Evolutionary conservation across 2,888 invertebrate species (phyloP).

Genomic region (Hofmannophila pseudospretella): DNA sequence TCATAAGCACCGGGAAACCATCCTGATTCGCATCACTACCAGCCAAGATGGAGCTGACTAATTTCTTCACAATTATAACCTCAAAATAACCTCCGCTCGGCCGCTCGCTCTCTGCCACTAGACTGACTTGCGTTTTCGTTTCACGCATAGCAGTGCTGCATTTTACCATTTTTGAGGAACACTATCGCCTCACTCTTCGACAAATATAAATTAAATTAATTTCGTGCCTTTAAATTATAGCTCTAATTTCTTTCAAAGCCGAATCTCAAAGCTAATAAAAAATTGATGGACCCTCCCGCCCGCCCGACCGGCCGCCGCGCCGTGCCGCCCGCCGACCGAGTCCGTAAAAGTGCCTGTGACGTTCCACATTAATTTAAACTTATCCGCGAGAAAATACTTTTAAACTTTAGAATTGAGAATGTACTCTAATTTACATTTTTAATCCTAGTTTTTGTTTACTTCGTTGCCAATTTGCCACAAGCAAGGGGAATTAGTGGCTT

Average conservation of each 20-base stretch:
- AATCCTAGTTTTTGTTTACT: conserved; percentile 53
- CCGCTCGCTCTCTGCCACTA: too few relatives aligned
- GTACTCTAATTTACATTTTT: conserved; percentile 66
- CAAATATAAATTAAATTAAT: too few relatives aligned
- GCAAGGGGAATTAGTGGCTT: conserved; percentile 24
- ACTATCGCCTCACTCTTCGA: too few relatives aligned
- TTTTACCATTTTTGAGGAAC: too few relatives aligned
- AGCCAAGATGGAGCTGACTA: too few relatives aligned
- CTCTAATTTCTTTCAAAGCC: conserved; percentile 35
- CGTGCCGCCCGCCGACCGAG: conserved; percentile 18
- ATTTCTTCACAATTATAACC: too few relatives aligned
- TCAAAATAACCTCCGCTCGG: too few relatives aligned
- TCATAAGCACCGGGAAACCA: too few relatives aligned
- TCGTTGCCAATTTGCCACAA: conserved; percentile 42
- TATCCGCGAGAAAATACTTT: conserved; percentile 62
- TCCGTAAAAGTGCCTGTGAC: conserved; percentile 50
- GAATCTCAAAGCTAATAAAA: conserved; percentile 58
- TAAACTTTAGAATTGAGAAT: conserved; percentile 62
- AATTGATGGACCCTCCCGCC: conserved; percentile 48
- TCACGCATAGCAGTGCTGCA: too few relatives aligned
- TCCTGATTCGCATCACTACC: too few relatives aligned
- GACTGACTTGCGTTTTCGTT: too few relatives aligned
- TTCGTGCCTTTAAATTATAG: conserved; percentile 31
- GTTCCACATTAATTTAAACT: conserved; percentile 68
- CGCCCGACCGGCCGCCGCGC: conserved; percentile 1